phyloP scores from a whole-genome alignment of 2,888 invertebrate genomes.

The Tipula vernalis region DNA sequence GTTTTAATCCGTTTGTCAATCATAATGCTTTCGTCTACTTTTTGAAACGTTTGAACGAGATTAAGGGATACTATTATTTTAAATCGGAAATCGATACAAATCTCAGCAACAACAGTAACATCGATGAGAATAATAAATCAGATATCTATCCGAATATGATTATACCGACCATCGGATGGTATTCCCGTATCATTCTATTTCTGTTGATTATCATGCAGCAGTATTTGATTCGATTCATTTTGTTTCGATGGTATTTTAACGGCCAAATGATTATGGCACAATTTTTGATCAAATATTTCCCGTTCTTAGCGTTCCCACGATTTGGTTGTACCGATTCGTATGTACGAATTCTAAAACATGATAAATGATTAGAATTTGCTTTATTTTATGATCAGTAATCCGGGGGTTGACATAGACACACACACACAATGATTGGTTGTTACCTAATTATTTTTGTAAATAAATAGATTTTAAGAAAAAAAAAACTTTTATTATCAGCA shows the following conservation, averaged over 20 bases:
- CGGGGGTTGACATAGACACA: not conserved
- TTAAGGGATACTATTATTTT: conserved; percentile 42
- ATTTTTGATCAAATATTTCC: conserved; percentile 51
- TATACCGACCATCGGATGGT: conserved; percentile 27
- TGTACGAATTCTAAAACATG: conserved; percentile 41
- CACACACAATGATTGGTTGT: not conserved
- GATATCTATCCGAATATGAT: conserved; percentile 6
- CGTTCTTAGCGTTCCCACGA: conserved; percentile 52
- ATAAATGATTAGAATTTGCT: not conserved
- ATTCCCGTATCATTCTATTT: conserved; percentile 33
- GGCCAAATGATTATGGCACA: conserved; percentile 43
- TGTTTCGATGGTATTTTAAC: conserved; percentile 47
- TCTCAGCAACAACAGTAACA: conserved; percentile 32
- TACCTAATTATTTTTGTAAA: not conserved
- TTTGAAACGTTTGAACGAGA: conserved; percentile 41
- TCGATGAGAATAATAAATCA: conserved; percentile 5
- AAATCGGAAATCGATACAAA: conserved; percentile 27
- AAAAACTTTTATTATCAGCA: not conserved
- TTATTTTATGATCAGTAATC: not conserved
- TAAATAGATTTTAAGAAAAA: not conserved
- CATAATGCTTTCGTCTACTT: conserved; percentile 44
- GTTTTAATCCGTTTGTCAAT: conserved; percentile 48
- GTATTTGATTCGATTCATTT: conserved; percentile 37
- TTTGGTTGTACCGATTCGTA: conserved; percentile 49
- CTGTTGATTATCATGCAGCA: conserved; percentile 28